These are phyloP conservation scores for Agrotis ipsilon DNA, from an alignment of 2,888 invertebrate genomes.

Conservation along the genomic window DNA sequence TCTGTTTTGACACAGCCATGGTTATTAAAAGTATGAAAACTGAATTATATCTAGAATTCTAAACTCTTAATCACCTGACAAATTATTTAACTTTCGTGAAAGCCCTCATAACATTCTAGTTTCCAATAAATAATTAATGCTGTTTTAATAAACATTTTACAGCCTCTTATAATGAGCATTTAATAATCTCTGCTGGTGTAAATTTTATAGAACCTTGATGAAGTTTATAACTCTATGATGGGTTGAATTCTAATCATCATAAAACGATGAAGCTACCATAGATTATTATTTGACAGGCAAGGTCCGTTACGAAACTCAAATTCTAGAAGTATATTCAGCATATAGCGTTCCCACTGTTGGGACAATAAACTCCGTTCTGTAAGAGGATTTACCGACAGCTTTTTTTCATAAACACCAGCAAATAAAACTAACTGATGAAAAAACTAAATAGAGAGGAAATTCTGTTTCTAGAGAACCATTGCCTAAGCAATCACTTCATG, in stretches of 20 bases:
- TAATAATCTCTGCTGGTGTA: constrained; percentile 30
- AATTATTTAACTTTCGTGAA: constrained; percentile 24
- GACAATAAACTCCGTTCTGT: background rate
- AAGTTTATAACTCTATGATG: constrained; percentile 21
- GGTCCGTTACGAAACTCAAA: background rate
- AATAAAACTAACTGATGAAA: too few species aligned
- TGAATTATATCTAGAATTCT: too few species aligned
- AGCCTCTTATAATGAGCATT: constrained; percentile 12
- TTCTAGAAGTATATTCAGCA: background rate
- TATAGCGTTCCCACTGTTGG: background rate
- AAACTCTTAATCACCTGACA: background rate
- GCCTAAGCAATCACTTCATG: too few species aligned
- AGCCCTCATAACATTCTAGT: background rate
- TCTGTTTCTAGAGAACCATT: too few species aligned
- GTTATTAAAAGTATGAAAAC: too few species aligned
- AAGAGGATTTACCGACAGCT: too few species aligned
- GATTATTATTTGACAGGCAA: constrained; percentile 15
- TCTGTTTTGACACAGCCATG: too few species aligned
- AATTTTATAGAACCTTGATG: constrained; percentile 43
- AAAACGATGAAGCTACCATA: constrained; percentile 13
- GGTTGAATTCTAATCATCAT: constrained; percentile 3
- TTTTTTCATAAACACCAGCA: too few species aligned
- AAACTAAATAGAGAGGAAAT: too few species aligned
- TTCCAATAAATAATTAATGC: constrained; percentile 20
- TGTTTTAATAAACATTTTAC: constrained; percentile 33